Evolutionary conservation across 2,113 vertebrate genomes (phyloP).

Genomic region (Capreolus pygargus): DNA sequence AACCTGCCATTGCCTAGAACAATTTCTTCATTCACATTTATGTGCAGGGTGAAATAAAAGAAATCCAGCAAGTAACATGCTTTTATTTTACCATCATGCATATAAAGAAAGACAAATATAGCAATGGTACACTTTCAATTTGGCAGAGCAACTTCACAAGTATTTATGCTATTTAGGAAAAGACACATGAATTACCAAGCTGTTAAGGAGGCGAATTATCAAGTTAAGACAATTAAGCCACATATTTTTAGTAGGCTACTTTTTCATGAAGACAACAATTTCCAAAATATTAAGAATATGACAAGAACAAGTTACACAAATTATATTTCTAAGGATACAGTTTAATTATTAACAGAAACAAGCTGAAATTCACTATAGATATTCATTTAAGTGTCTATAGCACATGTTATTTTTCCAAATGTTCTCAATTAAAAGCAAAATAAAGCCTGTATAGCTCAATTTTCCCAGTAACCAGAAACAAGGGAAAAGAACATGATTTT

Average conservation of each 20-base stretch:
- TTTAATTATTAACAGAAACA: constrained; percentile 11
- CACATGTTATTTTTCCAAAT: not conserved
- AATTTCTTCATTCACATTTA: not conserved
- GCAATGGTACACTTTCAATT: not conserved
- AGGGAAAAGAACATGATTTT: constrained; percentile 25
- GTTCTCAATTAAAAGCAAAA: constrained; percentile 41
- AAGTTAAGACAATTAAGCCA: not conserved
- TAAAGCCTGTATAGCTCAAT: constrained; percentile 11
- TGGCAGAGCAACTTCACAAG: not conserved
- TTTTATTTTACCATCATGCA: constrained; percentile 59
- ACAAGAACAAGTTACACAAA: constrained; percentile 32
- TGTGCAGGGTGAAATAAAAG: not conserved
- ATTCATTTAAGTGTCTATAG: not conserved
- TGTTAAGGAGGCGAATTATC: constrained; percentile 14
- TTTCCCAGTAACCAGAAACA: constrained; percentile 36
- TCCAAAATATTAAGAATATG: constrained; percentile 5
- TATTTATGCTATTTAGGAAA: constrained; percentile 39
- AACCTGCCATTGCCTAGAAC: not conserved
- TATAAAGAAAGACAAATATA: not conserved
- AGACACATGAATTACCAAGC: constrained; percentile 23
- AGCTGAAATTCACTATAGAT: constrained; percentile 9
- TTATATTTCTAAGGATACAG: constrained; percentile 23
- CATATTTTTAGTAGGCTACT: not conserved
- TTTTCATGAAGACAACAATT: constrained; percentile 44
- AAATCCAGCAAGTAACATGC: constrained; percentile 30